Base-by-base conservation (phyloP, 2,888 invertebrate genomes). In the Dioctria linearis region DNA sequence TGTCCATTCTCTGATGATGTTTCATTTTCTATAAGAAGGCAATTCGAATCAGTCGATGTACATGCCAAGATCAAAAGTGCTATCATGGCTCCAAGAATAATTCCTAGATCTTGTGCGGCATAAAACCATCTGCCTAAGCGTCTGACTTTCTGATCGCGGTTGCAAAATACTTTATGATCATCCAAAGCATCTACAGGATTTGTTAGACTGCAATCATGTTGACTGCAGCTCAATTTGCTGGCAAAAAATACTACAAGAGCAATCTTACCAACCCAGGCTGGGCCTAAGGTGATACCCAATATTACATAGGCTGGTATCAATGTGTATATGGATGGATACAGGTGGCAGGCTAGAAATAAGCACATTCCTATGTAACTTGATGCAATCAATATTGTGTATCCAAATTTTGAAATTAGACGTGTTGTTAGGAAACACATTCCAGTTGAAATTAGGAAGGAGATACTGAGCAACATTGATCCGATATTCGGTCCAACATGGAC, bases 391-490 rank as follows among this genome's bases (percentile, higher is more conserved):
- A 90, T 84, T 59, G 90, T 90, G 5, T 91, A 89, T 5, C 92
- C 91, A 8, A 91, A 86, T 83, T 90, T 90, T 25, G 91, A 90
- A 0, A 92, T 89, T 49, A 92, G 84, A 5, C 90, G 88, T 0
- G 91, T 91, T 3, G 91, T 90, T 37, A 90, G 84, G 85, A 90
- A 89, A 83, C 87, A 91, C 57, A 92, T 91, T 0, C 91, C 84
- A 0, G 93, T 92, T 2, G 93, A 93, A 43, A 92, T 87, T 0
- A 91, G 86, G 85, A 93, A 93, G 86, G 93, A 91, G 8, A 91
- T 87, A 1, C 93, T 91, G 9, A 94, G 89, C 2, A 94, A 90
- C 73, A 93, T 86, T 0, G 94, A 92, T 0, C 94, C 94, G 37
- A 89, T 87, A 73, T 87, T 88, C 2, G 89, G 88, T 0, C 89